Evolutionary conservation across 2,113 vertebrate species (phyloP).

Genomic region (Hyperopisus bebe): DNA sequence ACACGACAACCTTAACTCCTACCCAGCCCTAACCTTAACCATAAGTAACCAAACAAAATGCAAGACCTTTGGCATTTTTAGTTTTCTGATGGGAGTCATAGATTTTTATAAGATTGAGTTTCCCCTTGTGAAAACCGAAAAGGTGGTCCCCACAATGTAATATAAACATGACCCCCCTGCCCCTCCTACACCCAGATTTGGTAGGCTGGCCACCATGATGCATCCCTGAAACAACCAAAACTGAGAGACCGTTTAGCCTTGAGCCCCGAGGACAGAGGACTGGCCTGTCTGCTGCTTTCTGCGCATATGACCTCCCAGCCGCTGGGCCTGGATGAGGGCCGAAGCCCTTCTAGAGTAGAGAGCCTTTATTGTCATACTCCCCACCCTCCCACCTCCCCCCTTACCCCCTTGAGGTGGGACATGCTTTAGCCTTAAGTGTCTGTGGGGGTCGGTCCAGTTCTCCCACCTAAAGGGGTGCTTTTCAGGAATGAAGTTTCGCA

Average conservation of each 20-base stretch:
- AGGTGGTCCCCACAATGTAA: background rate
- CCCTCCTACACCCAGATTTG: background rate
- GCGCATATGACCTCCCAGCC: background rate
- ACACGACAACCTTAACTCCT: too few relatives aligned
- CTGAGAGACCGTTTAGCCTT: background rate
- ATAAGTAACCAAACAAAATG: background rate
- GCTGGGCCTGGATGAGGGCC: background rate
- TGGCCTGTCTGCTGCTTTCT: background rate
- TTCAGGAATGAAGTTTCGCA: conserved; percentile 17
- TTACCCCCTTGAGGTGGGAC: background rate
- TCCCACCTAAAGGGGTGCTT: background rate
- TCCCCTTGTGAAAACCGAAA: background rate
- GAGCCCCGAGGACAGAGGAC: background rate
- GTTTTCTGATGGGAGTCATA: background rate
- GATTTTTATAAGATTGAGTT: background rate
- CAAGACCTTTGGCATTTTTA: background rate
- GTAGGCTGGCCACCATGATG: background rate
- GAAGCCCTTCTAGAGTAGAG: background rate
- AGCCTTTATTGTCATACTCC: background rate
- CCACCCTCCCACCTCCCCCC: background rate
- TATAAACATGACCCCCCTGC: background rate
- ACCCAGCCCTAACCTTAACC: background rate
- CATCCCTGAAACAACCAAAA: background rate
- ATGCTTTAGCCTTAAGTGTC: background rate
- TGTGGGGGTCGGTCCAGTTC: background rate